Evolutionary conservation across 1,140 invertebrate genomes (phyloP), one percentile per base, ranked within the genome.

Genomic region (Plectus sambesii): DNA sequence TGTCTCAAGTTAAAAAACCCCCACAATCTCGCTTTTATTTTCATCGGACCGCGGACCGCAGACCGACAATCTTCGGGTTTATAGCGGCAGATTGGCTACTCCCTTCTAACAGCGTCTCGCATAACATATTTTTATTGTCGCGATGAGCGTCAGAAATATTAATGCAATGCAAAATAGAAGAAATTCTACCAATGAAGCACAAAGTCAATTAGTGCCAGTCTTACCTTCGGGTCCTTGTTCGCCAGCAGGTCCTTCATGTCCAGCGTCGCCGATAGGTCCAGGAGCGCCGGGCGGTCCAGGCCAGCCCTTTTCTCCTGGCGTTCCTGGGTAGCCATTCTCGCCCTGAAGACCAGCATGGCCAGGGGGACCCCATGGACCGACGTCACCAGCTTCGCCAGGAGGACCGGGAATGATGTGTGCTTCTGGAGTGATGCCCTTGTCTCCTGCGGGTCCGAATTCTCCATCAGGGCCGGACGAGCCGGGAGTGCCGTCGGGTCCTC

Each of bases 401-500:
- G 60, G 29, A 9, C 58, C 58, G 2, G 56, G 51, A n/a, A n/a
- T n/a, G n/a, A 33, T 12, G 12, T 33, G 12, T 12, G 30, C 30
- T 33, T 33, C 30, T 33, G 30, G 30, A 33, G 30, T 33, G 12
- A 45, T 60, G 60, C n/a, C 63, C 65, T 3, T 61, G 63, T 24
- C 64, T 23, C 61, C 61, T 55, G 66, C 66, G 27, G 66, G 63
- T 42, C 64, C 66, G 4, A 58, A 44, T 41, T 62, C 58, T 26
- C 64, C 66, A 29, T 48, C 26, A 45, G 69, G 63, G 49, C 64
- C 64, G 17, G 67, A 61, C 35, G 64, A 67, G 3, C 64, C 64
- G 25, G 64, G 66, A 48, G 65, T 65, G 6, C 69, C 52, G 33
- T 68, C 60, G 6, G 63, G 63, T 49, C 69, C 64, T 15, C 62